Conservation (phyloP, 2,797 vertebrate genomes). For the Anniella stebbinsi region DNA sequence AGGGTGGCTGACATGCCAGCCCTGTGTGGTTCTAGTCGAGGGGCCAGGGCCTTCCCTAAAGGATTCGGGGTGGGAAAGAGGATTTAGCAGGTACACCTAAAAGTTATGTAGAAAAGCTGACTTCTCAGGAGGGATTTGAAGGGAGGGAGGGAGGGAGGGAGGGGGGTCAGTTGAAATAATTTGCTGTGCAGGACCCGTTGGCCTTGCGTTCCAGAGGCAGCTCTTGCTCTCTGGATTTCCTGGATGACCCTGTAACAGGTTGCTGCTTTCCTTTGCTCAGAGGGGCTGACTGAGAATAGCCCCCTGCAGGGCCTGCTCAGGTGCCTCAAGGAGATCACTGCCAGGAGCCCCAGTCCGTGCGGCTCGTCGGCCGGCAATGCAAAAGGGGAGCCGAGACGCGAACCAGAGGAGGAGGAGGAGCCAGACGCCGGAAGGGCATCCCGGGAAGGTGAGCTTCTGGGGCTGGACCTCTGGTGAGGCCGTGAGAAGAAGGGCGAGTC, state of each 20-base stretch:
- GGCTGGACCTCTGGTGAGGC: not conserved
- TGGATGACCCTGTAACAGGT: accelerated
- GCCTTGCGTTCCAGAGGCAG: not conserved
- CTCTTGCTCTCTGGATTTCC: not conserved
- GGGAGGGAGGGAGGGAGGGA: not conserved
- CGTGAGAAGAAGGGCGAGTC: no score
- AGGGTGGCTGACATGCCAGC: no score
- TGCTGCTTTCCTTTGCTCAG: not conserved
- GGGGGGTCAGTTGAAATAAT: not conserved
- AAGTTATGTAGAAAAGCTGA: not conserved
- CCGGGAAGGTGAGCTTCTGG: not conserved
- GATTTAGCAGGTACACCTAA: no score
- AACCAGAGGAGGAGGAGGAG: not conserved
- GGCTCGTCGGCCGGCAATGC: not conserved
- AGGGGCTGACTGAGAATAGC: accelerated
- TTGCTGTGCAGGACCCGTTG: not conserved
- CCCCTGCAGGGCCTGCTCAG: slow-evolving; percentile 7
- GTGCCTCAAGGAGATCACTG: slow-evolving; percentile 9
- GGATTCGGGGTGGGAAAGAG: no score
- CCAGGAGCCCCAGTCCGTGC: not conserved
- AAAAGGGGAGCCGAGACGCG: accelerated
- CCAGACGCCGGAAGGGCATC: not conserved
- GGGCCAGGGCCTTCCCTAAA: no score
- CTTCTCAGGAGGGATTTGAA: not conserved
- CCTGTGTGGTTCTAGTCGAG: no score